phyloP scores from a whole-genome alignment of 2,888 invertebrate species.

The Lapara coniferarum region DNA sequence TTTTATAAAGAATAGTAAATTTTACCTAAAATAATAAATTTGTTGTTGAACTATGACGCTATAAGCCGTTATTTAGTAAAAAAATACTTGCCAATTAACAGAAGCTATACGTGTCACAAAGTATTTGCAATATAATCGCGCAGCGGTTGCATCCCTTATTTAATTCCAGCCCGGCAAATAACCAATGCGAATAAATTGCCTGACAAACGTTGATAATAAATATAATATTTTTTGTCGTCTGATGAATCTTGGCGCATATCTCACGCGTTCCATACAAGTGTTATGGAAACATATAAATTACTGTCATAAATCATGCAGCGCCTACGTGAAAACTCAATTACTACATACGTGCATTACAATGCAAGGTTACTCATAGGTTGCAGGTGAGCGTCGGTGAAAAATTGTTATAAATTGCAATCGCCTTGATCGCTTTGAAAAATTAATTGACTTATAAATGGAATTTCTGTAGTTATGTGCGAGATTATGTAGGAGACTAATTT shows the following conservation, averaged over 20 bases:
- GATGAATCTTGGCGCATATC: slow-evolving; percentile 22
- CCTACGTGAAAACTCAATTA: slow-evolving; percentile 25
- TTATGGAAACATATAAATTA: slow-evolving; percentile 21
- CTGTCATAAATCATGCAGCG: slow-evolving; percentile 25
- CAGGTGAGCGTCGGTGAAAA: slow-evolving; percentile 18
- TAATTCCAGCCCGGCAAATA: slow-evolving; percentile 18
- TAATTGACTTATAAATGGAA: slow-evolving; percentile 1
- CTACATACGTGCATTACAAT: slow-evolving; percentile 20
- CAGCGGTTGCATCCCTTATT: not conserved
- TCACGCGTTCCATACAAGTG: slow-evolving; percentile 19
- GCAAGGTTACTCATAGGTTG: slow-evolving; percentile 22
- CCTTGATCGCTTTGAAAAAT: slow-evolving; percentile 10
- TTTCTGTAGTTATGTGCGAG: not conserved
- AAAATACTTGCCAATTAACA: not conserved
- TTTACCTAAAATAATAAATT: too few relatives aligned
- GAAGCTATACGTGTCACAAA: slow-evolving; percentile 1
- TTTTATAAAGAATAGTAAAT: too few relatives aligned
- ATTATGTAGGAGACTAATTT: slow-evolving; percentile 4
- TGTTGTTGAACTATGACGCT: not conserved
- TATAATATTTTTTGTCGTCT: slow-evolving; percentile 23
- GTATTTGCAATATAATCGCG: slow-evolving; percentile 13
- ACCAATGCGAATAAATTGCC: slow-evolving; percentile 23
- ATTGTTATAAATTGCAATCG: slow-evolving; percentile 18
- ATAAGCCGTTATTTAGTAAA: not conserved
- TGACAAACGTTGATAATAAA: slow-evolving; percentile 24